Evolutionary conservation across 2,113 vertebrate species (phyloP).

Genomic region (Nerophis lumbriciformis): DNA sequence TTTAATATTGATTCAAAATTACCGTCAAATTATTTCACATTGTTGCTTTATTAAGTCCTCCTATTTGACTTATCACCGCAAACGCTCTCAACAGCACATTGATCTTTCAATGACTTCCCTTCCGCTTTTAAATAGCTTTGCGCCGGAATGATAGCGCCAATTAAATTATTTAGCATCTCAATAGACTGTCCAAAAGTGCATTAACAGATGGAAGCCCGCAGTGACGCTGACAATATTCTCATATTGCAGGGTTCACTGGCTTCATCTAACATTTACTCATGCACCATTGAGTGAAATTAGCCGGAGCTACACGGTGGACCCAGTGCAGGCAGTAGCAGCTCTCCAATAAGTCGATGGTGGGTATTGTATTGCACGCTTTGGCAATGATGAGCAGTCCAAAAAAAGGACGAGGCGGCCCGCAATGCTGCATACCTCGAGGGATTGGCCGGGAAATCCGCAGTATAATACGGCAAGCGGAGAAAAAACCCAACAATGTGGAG

Average conservation of each 20-base stretch:
- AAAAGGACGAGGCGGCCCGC: conserved; percentile 43
- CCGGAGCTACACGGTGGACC: conserved; percentile 58
- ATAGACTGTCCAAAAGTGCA: conserved; percentile 18
- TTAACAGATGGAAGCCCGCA: conserved; percentile 36
- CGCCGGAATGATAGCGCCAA: conserved; percentile 12
- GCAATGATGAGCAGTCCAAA: conserved; percentile 60
- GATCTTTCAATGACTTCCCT: conserved; percentile 1
- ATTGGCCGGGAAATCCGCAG: conserved; percentile 44
- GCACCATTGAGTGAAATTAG: conserved; percentile 66
- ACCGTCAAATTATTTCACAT: not conserved
- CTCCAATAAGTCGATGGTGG: conserved; percentile 62
- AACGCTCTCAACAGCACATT: not conserved
- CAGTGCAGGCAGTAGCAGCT: conserved; percentile 36
- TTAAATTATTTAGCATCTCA: conserved; percentile 9
- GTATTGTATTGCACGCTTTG: conserved; percentile 63
- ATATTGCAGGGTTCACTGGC: conserved; percentile 42
- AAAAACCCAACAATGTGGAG: conserved; percentile 51
- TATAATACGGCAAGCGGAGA: conserved; percentile 47
- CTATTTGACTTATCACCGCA: not conserved
- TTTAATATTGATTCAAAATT: too few relatives aligned
- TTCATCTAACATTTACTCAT: conserved; percentile 64
- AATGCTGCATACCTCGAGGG: conserved; percentile 57
- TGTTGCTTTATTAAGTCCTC: too few relatives aligned
- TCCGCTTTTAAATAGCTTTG: conserved; percentile 30
- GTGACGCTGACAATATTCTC: conserved; percentile 41